Conservation (phyloP, 2,113 vertebrate genomes). For the Arenaria interpres region DNA sequence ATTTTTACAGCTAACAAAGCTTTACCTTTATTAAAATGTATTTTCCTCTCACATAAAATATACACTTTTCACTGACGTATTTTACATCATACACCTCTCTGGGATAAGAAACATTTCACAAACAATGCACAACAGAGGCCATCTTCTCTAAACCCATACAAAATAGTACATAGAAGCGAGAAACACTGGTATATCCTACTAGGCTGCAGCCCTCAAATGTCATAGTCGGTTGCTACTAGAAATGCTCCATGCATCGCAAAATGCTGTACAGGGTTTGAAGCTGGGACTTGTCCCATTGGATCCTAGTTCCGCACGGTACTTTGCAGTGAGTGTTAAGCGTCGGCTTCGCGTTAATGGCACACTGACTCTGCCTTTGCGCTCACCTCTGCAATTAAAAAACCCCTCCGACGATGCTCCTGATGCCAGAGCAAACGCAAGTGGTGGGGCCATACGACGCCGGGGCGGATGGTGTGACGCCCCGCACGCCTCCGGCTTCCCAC, state of each 20-base stretch:
- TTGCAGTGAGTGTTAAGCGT: not conserved
- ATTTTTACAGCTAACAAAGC: slow-evolving; percentile 71
- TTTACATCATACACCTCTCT: slow-evolving; percentile 68
- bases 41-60: slow-evolving; percentile 74
- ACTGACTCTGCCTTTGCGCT: not conserved
- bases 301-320: not conserved
- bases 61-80: slow-evolving; percentile 72
- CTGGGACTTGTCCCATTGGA: slow-evolving; percentile 9
- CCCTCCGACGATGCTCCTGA: not conserved
- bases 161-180: slow-evolving; percentile 55
- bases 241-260: slow-evolving; percentile 42
- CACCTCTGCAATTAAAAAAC: slow-evolving; percentile 28
- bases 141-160: slow-evolving; percentile 53
- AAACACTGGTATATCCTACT: slow-evolving; percentile 59
- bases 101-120: slow-evolving; percentile 65
- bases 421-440: not conserved
- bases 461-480: not conserved
- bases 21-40: slow-evolving; percentile 75
- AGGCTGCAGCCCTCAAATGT: slow-evolving; percentile 53
- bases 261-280: not conserved
- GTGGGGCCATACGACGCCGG: not conserved
- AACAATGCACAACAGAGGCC: slow-evolving; percentile 64
- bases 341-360: not conserved
- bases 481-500: not conserved
- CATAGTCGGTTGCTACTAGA: slow-evolving; percentile 48